Evolutionary conservation across 2,888 invertebrate genomes (phyloP).

Genomic region (Phalangium opilio): DNA sequence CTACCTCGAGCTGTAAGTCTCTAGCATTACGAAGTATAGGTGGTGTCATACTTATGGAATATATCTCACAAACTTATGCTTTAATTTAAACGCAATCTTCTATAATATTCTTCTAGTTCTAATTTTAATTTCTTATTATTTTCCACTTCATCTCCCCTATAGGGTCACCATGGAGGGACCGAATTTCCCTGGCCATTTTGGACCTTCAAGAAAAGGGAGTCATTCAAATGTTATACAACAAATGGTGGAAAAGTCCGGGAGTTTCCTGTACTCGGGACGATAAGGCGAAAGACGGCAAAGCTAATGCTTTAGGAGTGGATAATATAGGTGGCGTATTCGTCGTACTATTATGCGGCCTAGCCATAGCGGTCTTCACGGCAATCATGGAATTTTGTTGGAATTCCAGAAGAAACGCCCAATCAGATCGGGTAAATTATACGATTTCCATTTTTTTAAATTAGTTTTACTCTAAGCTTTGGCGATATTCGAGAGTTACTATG

Average conservation of each 20-base stretch:
- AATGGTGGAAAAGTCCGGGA: constrained; percentile 96
- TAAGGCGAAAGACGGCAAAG: constrained; percentile 75
- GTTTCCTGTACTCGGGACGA: constrained; percentile 74
- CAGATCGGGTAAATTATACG: constrained; percentile 16
- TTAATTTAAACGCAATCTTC: no score
- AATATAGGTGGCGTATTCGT: constrained; percentile 91
- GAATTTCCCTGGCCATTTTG: constrained; percentile 82
- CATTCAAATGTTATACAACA: constrained; percentile 82
- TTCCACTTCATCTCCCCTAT: no score
- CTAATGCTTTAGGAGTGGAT: constrained; percentile 77
- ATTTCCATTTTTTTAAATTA: background rate
- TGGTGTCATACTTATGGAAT: no score
- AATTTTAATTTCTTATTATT: no score
- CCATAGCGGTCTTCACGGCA: constrained; percentile 76
- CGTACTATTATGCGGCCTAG: constrained; percentile 79
- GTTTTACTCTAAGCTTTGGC: no score
- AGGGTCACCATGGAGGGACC: constrained; percentile 83
- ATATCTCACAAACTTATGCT: no score
- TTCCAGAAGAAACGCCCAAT: constrained; percentile 65
- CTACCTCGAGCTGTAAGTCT: no score
- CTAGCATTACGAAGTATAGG: no score
- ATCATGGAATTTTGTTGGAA: constrained; percentile 91
- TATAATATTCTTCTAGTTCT: no score
- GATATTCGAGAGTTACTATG: no score
- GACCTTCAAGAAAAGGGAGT: constrained; percentile 83